A percentile compares a stretch with the other conserved stretches of the same genome.
Conservation (phyloP, 2,113 vertebrate species). For the Larimichthys crocea region DNA sequence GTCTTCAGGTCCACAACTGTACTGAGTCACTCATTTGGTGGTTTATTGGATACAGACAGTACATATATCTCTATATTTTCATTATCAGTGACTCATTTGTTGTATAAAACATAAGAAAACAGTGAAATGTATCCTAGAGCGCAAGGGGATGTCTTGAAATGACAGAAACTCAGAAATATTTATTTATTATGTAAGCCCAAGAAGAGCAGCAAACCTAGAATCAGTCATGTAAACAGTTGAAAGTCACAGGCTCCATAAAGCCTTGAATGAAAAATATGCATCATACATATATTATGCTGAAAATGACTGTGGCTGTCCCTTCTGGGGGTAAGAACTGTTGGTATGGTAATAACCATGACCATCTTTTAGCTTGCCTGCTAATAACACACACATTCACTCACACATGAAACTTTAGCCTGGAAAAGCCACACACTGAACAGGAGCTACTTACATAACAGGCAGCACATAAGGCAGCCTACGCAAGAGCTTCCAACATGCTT, state of each 20-base stretch:
- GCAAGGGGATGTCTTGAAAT: neutral
- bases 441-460: conserved; percentile 53
- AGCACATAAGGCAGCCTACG: conserved; percentile 60
- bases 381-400: neutral
- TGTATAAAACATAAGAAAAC: neutral
- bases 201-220: neutral
- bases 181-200: neutral
- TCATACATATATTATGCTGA: neutral
- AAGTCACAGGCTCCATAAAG: neutral
- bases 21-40: too few relatives aligned
- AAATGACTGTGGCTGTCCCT: neutral
- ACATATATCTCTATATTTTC: neutral
- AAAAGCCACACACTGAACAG: conserved; percentile 18
- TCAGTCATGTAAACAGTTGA: neutral
- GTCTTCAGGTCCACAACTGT: neutral
- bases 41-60: too few relatives aligned
- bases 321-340: neutral
- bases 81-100: neutral
- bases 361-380: conserved; percentile 4
- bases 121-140: neutral
- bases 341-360: neutral
- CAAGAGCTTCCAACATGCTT: conserved; percentile 54
- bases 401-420: neutral
- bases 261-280: neutral
- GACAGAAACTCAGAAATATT: neutral